phyloP scores from a whole-genome alignment of 2,888 invertebrate species.

The Miltochrista miniata region DNA sequence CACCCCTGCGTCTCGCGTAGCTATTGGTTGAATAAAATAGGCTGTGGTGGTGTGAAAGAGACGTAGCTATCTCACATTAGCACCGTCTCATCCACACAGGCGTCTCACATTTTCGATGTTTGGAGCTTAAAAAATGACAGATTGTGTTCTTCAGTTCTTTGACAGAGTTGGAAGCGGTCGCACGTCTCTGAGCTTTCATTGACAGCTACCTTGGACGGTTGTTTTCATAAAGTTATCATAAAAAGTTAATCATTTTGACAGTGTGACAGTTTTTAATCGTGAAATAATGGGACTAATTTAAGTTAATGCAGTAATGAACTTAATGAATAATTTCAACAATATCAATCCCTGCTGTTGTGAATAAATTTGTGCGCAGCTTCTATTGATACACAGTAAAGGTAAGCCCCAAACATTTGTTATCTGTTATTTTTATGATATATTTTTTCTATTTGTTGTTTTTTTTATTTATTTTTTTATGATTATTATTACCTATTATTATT shows the following conservation, averaged over 20 bases:
- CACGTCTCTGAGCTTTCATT: constrained; percentile 43
- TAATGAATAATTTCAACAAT: too few relatives aligned
- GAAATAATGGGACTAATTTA: too few relatives aligned
- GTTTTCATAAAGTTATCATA: constrained; percentile 51
- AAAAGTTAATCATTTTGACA: constrained; percentile 29
- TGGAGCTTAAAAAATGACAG: constrained; percentile 83
- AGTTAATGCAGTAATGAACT: too few relatives aligned
- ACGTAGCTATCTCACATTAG: constrained; percentile 53
- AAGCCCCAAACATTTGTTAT: too few relatives aligned
- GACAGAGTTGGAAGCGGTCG: constrained; percentile 59
- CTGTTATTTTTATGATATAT: too few relatives aligned
- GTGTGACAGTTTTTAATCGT: constrained; percentile 23
- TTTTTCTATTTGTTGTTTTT: too few relatives aligned
- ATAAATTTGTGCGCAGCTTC: too few relatives aligned
- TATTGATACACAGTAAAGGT: too few relatives aligned
- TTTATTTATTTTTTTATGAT: too few relatives aligned
- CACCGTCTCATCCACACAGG: constrained; percentile 58
- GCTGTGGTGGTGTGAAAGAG: constrained; percentile 72
- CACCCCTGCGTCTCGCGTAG: constrained; percentile 67
- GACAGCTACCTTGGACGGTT: constrained; percentile 53
- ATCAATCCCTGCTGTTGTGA: too few relatives aligned
- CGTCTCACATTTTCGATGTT: constrained; percentile 81
- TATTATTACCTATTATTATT: too few relatives aligned
- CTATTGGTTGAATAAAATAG: constrained; percentile 78
- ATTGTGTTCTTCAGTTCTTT: constrained; percentile 80